Evolutionary conservation across 2,888 invertebrate genomes (phyloP), one percentile per base, ranked within the genome.

Genomic region (Cynaeus angustus): DNA sequence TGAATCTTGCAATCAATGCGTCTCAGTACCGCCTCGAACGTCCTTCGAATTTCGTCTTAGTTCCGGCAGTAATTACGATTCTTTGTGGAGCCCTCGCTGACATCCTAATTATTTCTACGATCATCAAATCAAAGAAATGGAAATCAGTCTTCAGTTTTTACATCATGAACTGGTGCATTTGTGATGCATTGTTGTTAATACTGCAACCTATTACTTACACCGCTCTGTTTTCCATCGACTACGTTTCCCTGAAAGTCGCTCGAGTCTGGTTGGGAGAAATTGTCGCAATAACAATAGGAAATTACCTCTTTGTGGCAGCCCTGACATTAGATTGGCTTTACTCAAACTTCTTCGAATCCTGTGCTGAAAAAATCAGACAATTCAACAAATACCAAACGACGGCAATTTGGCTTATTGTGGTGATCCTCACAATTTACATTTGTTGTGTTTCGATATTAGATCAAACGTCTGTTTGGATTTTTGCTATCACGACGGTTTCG

Each of bases 221-320:
- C 12, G 37, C 33, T 21, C 30, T 62, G 16, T 50, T 62, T 14
- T 33, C 50, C 8, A 4, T 61, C 13, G 16, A 56, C 14, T 43
- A 12, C 14, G 45, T 59, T 8, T 7, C 26, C 3, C n/a, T 7
- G 9, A 33, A 46, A 13, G 9, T 46, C 8, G 30, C 26, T 2
- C 12, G 30, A 1, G 13, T 45, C n/a, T 59, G 59, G 59, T 28
- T 14, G 12, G 59, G 59, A 9, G 30, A 12, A 4, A 50, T 41
- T 21, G 46, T 50, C 13, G 48, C 33, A 1, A 9, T 62, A n/a
- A 38, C 46, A 9, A 43, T 45, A 9, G 62, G 62, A 16, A 62
- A 62, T n/a, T 62, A 30, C 9, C 30, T 62, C 33, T 62, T 62
- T 21, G 62, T 62, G 7, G 50, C 46, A 4, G 62, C 62, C 13